Evolutionary conservation across 2,888 invertebrate species (phyloP).

Genomic region (Ametastegia equiseti): DNA sequence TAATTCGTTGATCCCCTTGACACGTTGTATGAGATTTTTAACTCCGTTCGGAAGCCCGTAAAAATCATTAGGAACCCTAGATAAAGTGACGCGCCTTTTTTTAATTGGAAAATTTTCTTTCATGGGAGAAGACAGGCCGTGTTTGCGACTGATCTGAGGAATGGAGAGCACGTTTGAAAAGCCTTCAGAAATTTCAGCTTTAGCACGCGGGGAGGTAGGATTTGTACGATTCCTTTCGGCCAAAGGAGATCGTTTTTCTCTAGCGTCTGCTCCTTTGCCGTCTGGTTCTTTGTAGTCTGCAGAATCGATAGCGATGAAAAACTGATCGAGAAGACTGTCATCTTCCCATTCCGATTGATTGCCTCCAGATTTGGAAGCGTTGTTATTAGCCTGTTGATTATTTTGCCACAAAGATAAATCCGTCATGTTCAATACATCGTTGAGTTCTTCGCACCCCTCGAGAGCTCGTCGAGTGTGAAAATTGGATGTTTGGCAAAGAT

Average conservation of each 20-base stretch:
- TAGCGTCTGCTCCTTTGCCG: too few relatives aligned
- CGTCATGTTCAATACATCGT: neutral
- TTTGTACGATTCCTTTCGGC: neutral
- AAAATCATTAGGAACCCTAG: slow-evolving; percentile 81
- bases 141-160: neutral
- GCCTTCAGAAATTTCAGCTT: neutral
- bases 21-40: slow-evolving; percentile 83
- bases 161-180: neutral
- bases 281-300: neutral
- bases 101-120: neutral
- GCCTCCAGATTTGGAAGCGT: neutral
- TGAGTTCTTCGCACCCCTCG: neutral
- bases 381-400: neutral
- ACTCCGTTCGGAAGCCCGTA: slow-evolving; percentile 88
- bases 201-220: neutral
- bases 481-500: too few relatives aligned
- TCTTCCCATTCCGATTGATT: slow-evolving; percentile 19
- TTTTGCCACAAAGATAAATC: neutral
- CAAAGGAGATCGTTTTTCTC: neutral
- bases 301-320: neutral
- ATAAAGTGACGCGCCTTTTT: neutral
- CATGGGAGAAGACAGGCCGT: neutral
- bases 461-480: too few relatives aligned
- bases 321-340: slow-evolving; percentile 25
- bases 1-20: slow-evolving; percentile 87